Base-by-base conservation (phyloP, 2,113 vertebrate genomes). In the Grus americana region DNA sequence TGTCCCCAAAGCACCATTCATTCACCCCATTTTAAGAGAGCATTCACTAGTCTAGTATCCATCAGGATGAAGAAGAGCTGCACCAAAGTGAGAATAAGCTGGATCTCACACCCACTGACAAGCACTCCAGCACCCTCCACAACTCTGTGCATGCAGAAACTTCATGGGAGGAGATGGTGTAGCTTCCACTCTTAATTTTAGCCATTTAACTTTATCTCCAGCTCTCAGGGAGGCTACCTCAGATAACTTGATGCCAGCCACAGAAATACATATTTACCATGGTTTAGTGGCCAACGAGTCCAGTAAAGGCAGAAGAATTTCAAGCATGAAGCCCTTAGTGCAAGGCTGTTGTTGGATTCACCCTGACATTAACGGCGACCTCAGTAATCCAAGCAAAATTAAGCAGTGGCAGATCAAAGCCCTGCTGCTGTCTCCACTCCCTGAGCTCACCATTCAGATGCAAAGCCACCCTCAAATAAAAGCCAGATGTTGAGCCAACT, bases 401-500 rank as follows among this genome's bases (percentile, higher is more conserved):
- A 79, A 74, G 55, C 34, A 4, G 92, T 94, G 52, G 70, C 65
- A 95, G 95, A 97, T 95, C 96, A 97, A 97, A 95, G 91, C 73
- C 44, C 32, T 74, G 40, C 59, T 78, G 47, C 85, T 90, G 92
- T 78, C 89, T 92, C 55, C 44, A 18, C 78, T 95, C 71, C 46
- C 70, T 93, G 97, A 98, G 93, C 88, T 98, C 96, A 96, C 90
- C 81, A 87, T 86, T 81, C 92, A 97, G 87, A 98, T 71, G 75
- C 96, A 97, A 81, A 87, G 47, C 71, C 92, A 82, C 78, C 85
- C 36, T 49, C 87, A 97, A 98, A 98, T 97, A 79, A 57, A 95
- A 97, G 92, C 97, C 98, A 98, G 97, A 98, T 97, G 98, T 97
- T 95, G 81, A 90, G 57, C 55, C 7, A 11, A 42, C 78, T 97